These are phyloP conservation scores for Synanthedon tipuliformis DNA, from an alignment of 2,888 invertebrate species.

Conservation along the genomic window DNA sequence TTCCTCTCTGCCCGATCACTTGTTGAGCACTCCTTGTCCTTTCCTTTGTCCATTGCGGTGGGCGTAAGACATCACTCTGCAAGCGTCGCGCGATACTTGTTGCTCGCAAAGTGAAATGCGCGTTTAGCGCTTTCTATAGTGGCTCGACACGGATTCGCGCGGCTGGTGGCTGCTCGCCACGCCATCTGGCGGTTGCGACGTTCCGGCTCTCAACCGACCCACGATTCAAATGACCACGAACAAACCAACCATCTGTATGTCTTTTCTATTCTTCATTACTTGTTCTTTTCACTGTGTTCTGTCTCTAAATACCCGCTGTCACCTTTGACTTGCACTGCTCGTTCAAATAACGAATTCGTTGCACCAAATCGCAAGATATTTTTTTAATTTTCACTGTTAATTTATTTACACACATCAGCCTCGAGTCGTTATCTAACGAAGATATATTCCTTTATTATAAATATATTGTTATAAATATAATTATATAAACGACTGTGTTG, in stretches of 20 bases:
- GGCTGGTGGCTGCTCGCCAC: conserved; percentile 78
- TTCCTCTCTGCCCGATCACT: conserved; percentile 14
- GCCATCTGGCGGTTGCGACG: conserved; percentile 77
- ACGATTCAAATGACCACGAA: conserved; percentile 65
- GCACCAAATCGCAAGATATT: not conserved
- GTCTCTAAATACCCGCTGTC: conserved; percentile 16
- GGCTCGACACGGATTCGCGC: conserved; percentile 78
- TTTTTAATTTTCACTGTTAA: not conserved
- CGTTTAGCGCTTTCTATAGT: conserved; percentile 61
- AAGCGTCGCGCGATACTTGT: conserved; percentile 34
- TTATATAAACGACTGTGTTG: no score
- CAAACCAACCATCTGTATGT: conserved; percentile 69
- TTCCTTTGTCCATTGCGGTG: conserved; percentile 16
- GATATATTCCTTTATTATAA: no score
- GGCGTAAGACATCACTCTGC: conserved; percentile 23
- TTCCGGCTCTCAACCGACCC: conserved; percentile 64
- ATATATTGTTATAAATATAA: no score
- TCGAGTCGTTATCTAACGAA: no score
- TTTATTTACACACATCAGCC: not conserved
- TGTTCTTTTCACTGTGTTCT: conserved; percentile 28
- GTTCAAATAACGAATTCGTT: not conserved
- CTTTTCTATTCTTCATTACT: conserved; percentile 30
- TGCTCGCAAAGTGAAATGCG: conserved; percentile 48
- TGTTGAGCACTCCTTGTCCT: conserved; percentile 18
- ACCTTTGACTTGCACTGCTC: conserved; percentile 1